Percentiles rank a stretch among this genome's conserved stretches.
These are phyloP conservation scores for Pantala flavescens DNA, from an alignment of 1,140 invertebrate species.

Conservation along the genomic window DNA sequence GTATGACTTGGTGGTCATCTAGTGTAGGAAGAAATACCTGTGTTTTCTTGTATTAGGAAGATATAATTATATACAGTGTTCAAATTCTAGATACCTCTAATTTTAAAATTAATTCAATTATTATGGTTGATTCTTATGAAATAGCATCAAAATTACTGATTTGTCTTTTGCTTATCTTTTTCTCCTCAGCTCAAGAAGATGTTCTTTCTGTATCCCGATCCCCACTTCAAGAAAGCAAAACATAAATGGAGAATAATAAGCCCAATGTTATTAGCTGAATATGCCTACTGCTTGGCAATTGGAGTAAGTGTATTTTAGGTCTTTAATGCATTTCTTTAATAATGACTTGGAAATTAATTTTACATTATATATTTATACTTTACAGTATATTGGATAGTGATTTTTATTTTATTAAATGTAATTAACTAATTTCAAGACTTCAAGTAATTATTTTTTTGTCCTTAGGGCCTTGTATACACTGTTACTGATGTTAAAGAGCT, in stretches of 20 bases:
- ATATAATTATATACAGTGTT: too few relatives aligned
- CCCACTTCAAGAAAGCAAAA: slow-evolving; percentile 98
- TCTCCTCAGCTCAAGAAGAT: slow-evolving; percentile 82
- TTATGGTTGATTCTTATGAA: too few relatives aligned
- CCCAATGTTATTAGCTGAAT: slow-evolving; percentile 83
- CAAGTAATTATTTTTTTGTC: slow-evolving; percentile 27
- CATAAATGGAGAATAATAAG: slow-evolving; percentile 99
- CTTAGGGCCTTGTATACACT: slow-evolving; percentile 83
- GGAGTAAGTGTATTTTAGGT: slow-evolving; percentile 46
- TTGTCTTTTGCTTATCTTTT: slow-evolving; percentile 16
- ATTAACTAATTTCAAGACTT: too few relatives aligned
- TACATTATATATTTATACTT: too few relatives aligned
- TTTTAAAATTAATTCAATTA: too few relatives aligned
- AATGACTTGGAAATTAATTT: too few relatives aligned
- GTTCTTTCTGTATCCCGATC: slow-evolving; percentile 99
- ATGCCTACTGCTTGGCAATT: slow-evolving; percentile 84
- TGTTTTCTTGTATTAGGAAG: too few relatives aligned
- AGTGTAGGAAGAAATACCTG: too few relatives aligned
- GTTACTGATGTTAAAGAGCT: slow-evolving; percentile 97
- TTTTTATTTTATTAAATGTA: too few relatives aligned
- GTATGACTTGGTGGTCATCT: too few relatives aligned
- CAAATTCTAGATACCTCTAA: too few relatives aligned
- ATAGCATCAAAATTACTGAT: too few relatives aligned
- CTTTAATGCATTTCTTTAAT: neutral
- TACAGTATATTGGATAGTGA: neutral